Percentiles rank a stretch among this genome's conserved stretches.
Evolutionary conservation across 2,888 invertebrate genomes (phyloP).

Genomic region (Idaea aversata): DNA sequence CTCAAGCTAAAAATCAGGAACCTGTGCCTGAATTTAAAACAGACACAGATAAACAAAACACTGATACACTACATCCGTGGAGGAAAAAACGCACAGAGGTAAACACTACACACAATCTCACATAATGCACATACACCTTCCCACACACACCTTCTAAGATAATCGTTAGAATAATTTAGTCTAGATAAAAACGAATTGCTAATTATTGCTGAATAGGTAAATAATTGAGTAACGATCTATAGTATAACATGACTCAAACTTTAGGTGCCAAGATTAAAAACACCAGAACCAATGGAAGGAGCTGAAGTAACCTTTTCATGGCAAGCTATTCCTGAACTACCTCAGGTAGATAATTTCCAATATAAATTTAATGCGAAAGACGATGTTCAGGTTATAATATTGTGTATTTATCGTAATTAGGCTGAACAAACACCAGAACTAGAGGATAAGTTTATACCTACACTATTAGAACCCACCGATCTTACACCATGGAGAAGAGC

Average conservation of each 20-base stretch:
- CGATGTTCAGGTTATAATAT: constrained; percentile 15
- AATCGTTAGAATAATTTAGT: background rate
- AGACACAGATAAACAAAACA: constrained; percentile 31
- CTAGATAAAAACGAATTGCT: background rate
- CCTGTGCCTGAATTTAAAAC: constrained; percentile 20
- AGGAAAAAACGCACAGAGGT: constrained; percentile 36
- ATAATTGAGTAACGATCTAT: background rate
- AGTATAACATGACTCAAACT: background rate
- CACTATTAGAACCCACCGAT: constrained; percentile 61
- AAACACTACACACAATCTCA: constrained; percentile 23
- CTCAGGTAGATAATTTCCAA: constrained; percentile 57
- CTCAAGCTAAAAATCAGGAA: background rate
- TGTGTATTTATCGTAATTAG: constrained; percentile 43
- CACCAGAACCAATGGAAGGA: constrained; percentile 52
- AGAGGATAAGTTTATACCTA: constrained; percentile 68
- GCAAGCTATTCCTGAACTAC: constrained; percentile 72
- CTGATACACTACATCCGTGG: constrained; percentile 42
- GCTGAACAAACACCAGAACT: constrained; percentile 72
- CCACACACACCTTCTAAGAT: background rate
- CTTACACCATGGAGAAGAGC: constrained; percentile 63
- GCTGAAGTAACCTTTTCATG: constrained; percentile 69
- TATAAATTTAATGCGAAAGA: constrained; percentile 7
- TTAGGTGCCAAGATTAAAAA: constrained; percentile 57
- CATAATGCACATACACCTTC: background rate
- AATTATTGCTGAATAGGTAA: background rate